These are phyloP conservation scores for Diacarnus erythraeanus DNA, from an alignment of 37 sponge, comb jelly and placozoan species.

Conservation along the genomic window DNA sequence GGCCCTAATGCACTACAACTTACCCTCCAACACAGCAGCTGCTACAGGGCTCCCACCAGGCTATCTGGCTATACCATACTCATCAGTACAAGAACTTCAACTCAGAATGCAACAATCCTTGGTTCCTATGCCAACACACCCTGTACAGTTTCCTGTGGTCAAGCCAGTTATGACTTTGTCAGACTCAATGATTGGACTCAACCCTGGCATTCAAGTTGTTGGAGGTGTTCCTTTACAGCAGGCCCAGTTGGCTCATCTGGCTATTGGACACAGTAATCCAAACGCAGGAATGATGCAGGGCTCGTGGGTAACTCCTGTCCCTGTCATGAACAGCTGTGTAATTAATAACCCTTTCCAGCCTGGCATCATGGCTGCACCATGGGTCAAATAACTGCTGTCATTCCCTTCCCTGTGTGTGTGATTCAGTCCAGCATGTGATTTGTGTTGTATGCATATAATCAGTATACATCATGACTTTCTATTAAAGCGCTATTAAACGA, in stretches of 20 bases:
- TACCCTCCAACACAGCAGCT: neutral
- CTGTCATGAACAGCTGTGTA: slow-evolving; percentile 33
- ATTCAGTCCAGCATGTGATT: neutral
- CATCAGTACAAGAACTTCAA: slow-evolving; percentile 48
- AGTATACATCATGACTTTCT: neutral
- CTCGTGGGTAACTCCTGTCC: slow-evolving; percentile 34
- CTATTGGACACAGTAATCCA: neutral
- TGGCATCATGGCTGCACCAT: slow-evolving; percentile 49
- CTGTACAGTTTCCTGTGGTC: neutral
- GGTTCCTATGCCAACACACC: neutral
- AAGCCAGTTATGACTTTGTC: slow-evolving; percentile 8
- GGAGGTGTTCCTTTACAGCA: slow-evolving; percentile 6
- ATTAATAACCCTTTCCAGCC: slow-evolving; percentile 68
- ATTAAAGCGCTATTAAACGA: neutral
- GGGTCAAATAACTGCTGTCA: slow-evolving; percentile 52
- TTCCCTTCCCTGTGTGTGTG: neutral
- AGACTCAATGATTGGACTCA: neutral
- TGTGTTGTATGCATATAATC: neutral
- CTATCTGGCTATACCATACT: slow-evolving; percentile 51
- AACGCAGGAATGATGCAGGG: slow-evolving; percentile 23
- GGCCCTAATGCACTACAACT: slow-evolving; percentile 5
- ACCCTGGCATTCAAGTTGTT: slow-evolving; percentile 8
- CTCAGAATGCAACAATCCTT: slow-evolving; percentile 10
- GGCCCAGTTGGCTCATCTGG: neutral
- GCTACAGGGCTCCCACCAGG: slow-evolving; percentile 3